Percentiles rank a stretch among this genome's conserved stretches.
These are phyloP conservation scores for Xestia rhomboidea DNA, from an alignment of 2,888 invertebrate species.

Conservation along the genomic window DNA sequence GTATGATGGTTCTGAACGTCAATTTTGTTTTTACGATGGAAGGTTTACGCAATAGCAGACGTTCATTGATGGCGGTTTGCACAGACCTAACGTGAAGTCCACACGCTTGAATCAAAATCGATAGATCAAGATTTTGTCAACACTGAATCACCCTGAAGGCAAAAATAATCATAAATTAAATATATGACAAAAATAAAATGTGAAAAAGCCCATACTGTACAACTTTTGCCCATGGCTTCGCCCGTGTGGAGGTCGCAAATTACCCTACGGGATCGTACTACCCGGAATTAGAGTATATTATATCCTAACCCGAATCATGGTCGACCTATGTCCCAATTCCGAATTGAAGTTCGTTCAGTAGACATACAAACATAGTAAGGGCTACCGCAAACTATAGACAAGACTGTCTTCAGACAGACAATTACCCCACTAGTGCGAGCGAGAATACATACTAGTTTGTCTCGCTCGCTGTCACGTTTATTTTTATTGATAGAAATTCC, in stretches of 20 bases:
- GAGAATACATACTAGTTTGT: too few relatives aligned
- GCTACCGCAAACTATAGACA: too few relatives aligned
- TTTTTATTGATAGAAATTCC: conserved; percentile 11
- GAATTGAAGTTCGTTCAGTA: background rate
- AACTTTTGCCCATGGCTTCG: background rate
- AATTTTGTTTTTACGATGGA: background rate
- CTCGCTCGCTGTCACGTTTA: too few relatives aligned
- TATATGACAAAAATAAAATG: too few relatives aligned
- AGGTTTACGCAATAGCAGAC: background rate
- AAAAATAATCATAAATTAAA: background rate
- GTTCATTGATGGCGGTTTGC: background rate
- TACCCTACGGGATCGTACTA: background rate
- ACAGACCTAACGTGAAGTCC: background rate
- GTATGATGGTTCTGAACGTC: too few relatives aligned
- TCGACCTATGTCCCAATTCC: background rate
- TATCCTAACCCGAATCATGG: background rate
- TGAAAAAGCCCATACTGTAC: background rate
- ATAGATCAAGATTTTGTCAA: background rate
- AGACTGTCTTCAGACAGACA: too few relatives aligned
- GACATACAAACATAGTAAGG: background rate
- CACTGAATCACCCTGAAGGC: background rate
- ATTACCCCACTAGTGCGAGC: too few relatives aligned
- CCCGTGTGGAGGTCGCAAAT: background rate
- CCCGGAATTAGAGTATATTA: background rate
- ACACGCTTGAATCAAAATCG: background rate